Percentiles rank a stretch among this genome's conserved stretches.
Conservation (phyloP, 2,113 vertebrate species). For the Apodemus sylvaticus region DNA sequence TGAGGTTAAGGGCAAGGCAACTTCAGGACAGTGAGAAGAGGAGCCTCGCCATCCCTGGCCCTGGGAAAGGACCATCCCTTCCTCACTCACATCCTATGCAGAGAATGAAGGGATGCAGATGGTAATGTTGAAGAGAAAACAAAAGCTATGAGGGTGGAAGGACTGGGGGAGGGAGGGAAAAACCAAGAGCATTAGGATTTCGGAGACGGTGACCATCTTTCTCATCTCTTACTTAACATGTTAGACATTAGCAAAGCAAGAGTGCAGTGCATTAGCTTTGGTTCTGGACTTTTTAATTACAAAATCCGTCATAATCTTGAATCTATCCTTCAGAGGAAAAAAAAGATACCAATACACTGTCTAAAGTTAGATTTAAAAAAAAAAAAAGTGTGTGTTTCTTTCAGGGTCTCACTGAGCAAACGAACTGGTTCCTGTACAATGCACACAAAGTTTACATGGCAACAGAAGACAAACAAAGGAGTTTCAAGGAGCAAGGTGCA, state of each 20-base stretch:
- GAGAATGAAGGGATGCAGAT: not conserved
- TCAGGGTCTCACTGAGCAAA: not conserved
- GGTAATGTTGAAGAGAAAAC: constrained; percentile 10
- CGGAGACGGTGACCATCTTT: not conserved
- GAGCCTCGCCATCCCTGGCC: not conserved
- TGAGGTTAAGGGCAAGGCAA: constrained; percentile 74
- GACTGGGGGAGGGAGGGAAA: not conserved
- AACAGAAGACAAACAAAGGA: not conserved
- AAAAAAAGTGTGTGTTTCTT: not conserved
- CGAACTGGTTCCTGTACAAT: not conserved
- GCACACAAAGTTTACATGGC: not conserved
- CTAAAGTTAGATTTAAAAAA: not conserved
- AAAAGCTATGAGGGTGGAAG: not conserved
- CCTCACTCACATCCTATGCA: not conserved
- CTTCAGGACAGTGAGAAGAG: constrained; percentile 78
- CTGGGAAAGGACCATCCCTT: not conserved
- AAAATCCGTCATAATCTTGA: not conserved
- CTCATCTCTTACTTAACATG: not conserved
- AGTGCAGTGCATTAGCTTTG: not conserved
- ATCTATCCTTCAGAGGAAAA: not conserved
- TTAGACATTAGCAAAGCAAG: not conserved
- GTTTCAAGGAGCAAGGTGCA: not conserved
- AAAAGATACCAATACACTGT: not conserved
- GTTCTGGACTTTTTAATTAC: not conserved
- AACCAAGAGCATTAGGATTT: not conserved